Evolutionary conservation across 2,113 vertebrate genomes (phyloP).

Genomic region (Lophura nycthemera): DNA sequence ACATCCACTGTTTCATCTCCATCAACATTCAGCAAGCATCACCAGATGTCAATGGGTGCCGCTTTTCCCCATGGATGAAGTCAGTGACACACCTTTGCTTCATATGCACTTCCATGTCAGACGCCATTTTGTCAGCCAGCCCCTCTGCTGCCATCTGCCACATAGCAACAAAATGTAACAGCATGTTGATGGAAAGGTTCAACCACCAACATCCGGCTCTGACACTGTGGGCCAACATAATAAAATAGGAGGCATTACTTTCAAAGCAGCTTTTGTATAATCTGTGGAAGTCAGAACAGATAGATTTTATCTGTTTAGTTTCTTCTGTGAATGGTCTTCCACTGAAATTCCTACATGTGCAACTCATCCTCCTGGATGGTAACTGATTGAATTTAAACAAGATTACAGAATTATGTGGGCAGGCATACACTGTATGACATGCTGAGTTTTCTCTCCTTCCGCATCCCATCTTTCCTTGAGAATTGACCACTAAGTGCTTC

Average conservation of each 20-base stretch:
- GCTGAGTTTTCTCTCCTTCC: background rate
- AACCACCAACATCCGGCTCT: too few relatives aligned
- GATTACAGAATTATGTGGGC: background rate
- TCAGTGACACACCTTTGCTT: too few relatives aligned
- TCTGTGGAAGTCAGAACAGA: background rate
- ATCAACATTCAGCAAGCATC: too few relatives aligned
- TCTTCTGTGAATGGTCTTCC: slow-evolving; percentile 1
- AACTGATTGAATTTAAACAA: background rate
- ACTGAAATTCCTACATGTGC: background rate
- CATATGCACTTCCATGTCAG: too few relatives aligned
- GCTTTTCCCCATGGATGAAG: too few relatives aligned
- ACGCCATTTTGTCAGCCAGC: too few relatives aligned
- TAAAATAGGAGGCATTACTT: background rate
- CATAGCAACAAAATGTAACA: too few relatives aligned
- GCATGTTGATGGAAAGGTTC: too few relatives aligned
- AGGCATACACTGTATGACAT: background rate
- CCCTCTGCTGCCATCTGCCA: too few relatives aligned
- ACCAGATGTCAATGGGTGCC: too few relatives aligned
- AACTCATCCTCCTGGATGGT: background rate
- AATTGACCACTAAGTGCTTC: background rate
- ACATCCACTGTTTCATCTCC: too few relatives aligned
- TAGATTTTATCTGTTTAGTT: background rate
- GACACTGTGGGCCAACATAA: too few relatives aligned
- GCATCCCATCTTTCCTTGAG: background rate
- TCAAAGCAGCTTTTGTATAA: background rate